Conservation (phyloP, 2,888 invertebrate genomes). For the Amblyteles armatorius region DNA sequence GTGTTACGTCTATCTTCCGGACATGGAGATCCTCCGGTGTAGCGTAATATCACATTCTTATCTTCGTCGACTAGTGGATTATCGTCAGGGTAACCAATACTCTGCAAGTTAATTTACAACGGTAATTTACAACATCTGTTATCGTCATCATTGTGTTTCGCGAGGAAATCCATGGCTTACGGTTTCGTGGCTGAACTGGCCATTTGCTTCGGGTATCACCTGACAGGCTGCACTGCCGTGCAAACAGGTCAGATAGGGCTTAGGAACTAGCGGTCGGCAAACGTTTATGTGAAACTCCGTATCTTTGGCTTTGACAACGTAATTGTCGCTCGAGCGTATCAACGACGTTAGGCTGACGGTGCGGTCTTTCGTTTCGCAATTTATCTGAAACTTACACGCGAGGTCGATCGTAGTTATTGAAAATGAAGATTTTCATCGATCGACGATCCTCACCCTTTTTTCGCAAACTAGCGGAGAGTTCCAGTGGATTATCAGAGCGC, state of each 20-base stretch:
- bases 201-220: conserved; percentile 69
- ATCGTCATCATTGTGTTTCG: neutral
- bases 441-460: conserved; percentile 67
- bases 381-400: conserved; percentile 68
- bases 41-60: conserved; percentile 71
- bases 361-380: conserved; percentile 73
- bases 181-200: conserved; percentile 72
- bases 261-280: conserved; percentile 77
- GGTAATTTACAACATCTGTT: neutral
- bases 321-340: conserved; percentile 74
- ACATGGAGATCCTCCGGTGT: conserved; percentile 75
- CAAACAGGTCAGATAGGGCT: conserved; percentile 73
- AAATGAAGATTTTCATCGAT: conserved; percentile 16
- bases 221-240: conserved; percentile 78
- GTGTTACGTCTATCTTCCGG: conserved; percentile 70
- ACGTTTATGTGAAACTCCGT: conserved; percentile 80
- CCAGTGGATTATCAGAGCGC: conserved; percentile 77
- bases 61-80: conserved; percentile 72
- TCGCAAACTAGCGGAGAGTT: conserved; percentile 77
- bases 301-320: conserved; percentile 73
- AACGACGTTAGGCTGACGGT: conserved; percentile 74
- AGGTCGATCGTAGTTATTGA: conserved; percentile 29
- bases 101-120: conserved; percentile 70
- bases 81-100: conserved; percentile 76
- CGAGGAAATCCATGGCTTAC: conserved; percentile 72